Evolutionary conservation across 92 coral and sea anemone species (phyloP).

Genomic region (Plumapathes pennacea): DNA sequence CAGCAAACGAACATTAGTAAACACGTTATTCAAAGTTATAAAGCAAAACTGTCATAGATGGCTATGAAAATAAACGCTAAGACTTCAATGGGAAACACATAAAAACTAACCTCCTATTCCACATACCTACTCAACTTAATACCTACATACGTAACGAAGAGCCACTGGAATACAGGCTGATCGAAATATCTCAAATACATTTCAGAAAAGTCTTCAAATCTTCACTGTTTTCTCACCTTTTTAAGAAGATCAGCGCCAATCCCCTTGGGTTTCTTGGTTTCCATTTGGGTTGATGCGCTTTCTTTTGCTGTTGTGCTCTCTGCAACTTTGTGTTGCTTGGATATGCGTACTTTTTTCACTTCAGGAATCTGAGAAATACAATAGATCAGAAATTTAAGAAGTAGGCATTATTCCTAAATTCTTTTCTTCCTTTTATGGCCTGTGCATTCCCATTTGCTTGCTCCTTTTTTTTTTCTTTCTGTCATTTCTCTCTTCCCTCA

Average conservation of each 20-base stretch:
- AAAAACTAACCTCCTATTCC: too few relatives aligned
- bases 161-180: too few relatives aligned
- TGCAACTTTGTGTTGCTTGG: conserved; percentile 63
- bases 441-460: too few relatives aligned
- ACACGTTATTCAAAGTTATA: not conserved
- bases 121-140: too few relatives aligned
- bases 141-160: too few relatives aligned
- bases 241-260: conserved; percentile 58
- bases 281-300: conserved; percentile 1
- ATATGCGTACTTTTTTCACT: conserved; percentile 59
- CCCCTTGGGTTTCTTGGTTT: conserved; percentile 30
- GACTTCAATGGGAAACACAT: too few relatives aligned
- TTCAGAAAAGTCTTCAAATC: not conserved
- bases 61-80: too few relatives aligned
- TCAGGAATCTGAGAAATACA: conserved; percentile 47
- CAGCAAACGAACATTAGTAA: too few relatives aligned
- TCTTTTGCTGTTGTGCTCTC: conserved; percentile 11
- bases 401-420: not conserved
- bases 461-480: too few relatives aligned
- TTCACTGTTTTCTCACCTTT: conserved; percentile 45
- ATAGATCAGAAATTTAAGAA: not conserved
- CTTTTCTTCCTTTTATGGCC: too few relatives aligned
- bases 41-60: not conserved
- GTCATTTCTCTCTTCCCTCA: too few relatives aligned
- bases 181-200: not conserved